Evolutionary conservation across 1,140 invertebrate genomes (phyloP), one percentile per base, ranked within the genome.

Genomic region (Portunus trituberculatus): DNA sequence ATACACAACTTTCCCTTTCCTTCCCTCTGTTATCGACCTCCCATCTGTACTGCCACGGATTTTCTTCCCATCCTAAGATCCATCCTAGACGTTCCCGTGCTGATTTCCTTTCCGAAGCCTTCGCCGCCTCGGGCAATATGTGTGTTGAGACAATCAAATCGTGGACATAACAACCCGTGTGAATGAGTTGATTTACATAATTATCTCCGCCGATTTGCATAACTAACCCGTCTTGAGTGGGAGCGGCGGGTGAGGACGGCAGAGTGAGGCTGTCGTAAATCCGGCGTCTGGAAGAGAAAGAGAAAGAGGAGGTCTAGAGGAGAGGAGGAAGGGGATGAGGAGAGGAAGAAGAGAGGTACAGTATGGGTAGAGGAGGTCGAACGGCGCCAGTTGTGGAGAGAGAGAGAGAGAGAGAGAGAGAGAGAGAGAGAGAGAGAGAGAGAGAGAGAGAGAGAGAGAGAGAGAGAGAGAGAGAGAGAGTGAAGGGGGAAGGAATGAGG

Each of bases 171-270:
- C 76, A 76, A 91, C 7, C 90, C 48, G 29, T 91, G 90, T 91
- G 90, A 32, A 91, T 91, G 90, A 91, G 52, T 46, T 32, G 76
- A 91, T 91, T 91, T 91, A 32, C 52, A 91, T 91, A 91, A 91
- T 91, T 91, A 91, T 91, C 52, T 32, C 14, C 6, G 59, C 20
- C 32, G 32, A 91, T 91, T 76, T 67, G 90, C 90, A 91, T 91
- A 91, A 91, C 52, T 91, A 91, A 91, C 90, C 32, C 25, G n/a
- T 25, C 52, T 76, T 29, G 76, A 32, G 39, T 91, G 59, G 90
- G 14, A n/a, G 29, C 20, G 90, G 52, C 31, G 29, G 52, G 59
- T 76, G 90, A 76, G 28, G 90, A n/a, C 52, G 67, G 89, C 4
- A 3, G 25, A 4, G 52, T 0, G 46, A 48, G 25, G 67, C 67